Base-by-base conservation (phyloP, 2,888 invertebrate genomes). In the Heliconius aoede region DNA sequence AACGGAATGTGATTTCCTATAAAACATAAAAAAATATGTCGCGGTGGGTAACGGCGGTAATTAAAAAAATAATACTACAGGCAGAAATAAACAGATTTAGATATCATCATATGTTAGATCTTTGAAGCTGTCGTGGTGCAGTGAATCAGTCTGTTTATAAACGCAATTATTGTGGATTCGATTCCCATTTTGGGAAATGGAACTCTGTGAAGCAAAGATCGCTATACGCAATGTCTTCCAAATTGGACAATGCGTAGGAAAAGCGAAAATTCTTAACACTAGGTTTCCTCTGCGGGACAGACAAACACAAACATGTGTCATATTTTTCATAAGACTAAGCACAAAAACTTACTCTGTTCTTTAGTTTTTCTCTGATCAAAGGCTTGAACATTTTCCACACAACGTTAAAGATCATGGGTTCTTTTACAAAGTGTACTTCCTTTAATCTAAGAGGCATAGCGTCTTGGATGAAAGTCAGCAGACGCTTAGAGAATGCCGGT, bases 311-410 rank as follows among this genome's bases (percentile, higher is more conserved):
- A 55, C 1, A 55, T 1, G 2, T n/a, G 3, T 8, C 0, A n/a
- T 9, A 0, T 1, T 55, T 55, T n/a, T 55, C 55, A 18, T 36
- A 64, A 64, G 1, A 32, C 13, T 64, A n/a, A 72, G 2, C 21
- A 32, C 21, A 51, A 24, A 62, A 36, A 94, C 96, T 95, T 88
- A 97, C 97, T 90, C 97, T 96, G 81, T 92, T 96, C 89, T 96
- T 96, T 24, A 98, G 95, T 88, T 98, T 98, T 84, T 97, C 96
- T 82, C 95, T 95, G 83, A 98, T 96, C 86, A 98, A 96, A 13
- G 97, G 97, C 90, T 97, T 97, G 94, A 98, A 98, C 88, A 98
- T 95, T 69, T 95, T 93, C 97, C 98, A 98, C 2, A 98, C 97
- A 90, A 97, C 95, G 86, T 96, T 97, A 92, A 98, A 98, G 79